Evolutionary conservation across 2,888 invertebrate genomes (phyloP).

Genomic region (Anticlea derivata): DNA sequence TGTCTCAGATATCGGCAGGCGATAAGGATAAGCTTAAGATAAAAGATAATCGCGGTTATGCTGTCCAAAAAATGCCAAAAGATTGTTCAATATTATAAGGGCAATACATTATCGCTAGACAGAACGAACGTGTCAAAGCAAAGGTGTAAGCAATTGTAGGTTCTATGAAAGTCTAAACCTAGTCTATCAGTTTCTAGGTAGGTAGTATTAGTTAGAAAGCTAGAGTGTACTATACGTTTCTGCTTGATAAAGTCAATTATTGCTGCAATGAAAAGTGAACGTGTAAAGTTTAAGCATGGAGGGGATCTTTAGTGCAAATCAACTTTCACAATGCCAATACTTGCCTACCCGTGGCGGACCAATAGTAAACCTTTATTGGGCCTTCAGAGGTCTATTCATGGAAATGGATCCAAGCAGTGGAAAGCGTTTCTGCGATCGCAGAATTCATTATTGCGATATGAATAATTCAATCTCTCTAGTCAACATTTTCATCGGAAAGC

Average conservation of each 20-base stretch:
- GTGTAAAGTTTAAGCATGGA: constrained; percentile 37
- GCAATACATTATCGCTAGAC: too few relatives aligned
- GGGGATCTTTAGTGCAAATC: constrained; percentile 57
- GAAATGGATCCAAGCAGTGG: constrained; percentile 47
- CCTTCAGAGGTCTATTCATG: constrained; percentile 51
- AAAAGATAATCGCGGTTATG: constrained; percentile 27
- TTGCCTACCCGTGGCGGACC: constrained; percentile 46
- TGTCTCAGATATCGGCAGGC: constrained; percentile 15
- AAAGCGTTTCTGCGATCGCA: constrained; percentile 51
- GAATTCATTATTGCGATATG: constrained; percentile 56
- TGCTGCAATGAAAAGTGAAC: constrained; percentile 48
- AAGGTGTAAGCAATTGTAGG: too few relatives aligned
- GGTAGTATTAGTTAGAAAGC: constrained; percentile 17
- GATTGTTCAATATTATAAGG: too few relatives aligned
- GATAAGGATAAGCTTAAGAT: constrained; percentile 35
- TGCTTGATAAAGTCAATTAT: constrained; percentile 17
- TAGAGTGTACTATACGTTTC: constrained; percentile 9
- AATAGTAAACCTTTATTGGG: constrained; percentile 47
- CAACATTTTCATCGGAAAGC: constrained; percentile 30
- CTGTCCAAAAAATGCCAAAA: constrained; percentile 28
- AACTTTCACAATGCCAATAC: constrained; percentile 70
- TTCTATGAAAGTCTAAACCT: too few relatives aligned
- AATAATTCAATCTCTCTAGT: constrained; percentile 57
- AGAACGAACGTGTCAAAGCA: too few relatives aligned
- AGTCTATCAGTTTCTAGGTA: too few relatives aligned